Evolutionary conservation across 2,888 invertebrate genomes (phyloP).

Genomic region (Iselma pallidipennis): DNA sequence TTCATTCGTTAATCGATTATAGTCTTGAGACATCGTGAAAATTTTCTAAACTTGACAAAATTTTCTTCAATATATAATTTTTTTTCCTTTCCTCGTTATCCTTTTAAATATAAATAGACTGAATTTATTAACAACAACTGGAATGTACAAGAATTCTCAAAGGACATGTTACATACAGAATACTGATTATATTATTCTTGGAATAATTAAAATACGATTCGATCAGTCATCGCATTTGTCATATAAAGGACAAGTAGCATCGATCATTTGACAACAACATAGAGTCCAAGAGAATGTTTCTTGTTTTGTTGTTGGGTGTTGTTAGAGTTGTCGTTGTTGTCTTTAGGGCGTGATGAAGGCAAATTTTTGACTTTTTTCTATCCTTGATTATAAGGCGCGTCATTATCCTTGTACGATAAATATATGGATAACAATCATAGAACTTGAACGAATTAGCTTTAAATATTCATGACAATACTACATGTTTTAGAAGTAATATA

Average conservation of each 20-base stretch:
- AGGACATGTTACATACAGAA: not conserved
- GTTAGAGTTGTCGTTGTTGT: too few relatives aligned
- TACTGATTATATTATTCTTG: not conserved
- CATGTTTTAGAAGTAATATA: too few relatives aligned
- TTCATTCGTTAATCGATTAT: slow-evolving; percentile 9
- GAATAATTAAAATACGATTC: not conserved
- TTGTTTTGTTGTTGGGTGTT: not conserved
- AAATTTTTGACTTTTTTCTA: not conserved
- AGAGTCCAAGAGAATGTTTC: too few relatives aligned
- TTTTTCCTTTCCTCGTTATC: too few relatives aligned
- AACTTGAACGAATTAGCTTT: not conserved
- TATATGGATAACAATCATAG: not conserved
- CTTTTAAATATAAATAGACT: too few relatives aligned
- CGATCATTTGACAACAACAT: too few relatives aligned
- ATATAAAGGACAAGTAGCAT: not conserved
- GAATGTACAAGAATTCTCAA: not conserved
- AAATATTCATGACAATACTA: not conserved
- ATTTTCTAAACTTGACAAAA: slow-evolving; percentile 8
- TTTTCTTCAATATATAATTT: not conserved
- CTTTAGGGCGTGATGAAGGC: not conserved
- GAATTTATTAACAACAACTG: not conserved
- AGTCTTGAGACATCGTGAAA: too few relatives aligned
- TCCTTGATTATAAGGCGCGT: not conserved
- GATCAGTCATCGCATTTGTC: too few relatives aligned
- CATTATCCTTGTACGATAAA: not conserved